These are phyloP conservation scores for Typhlichthys eigenmanni DNA, from an alignment of 2,797 vertebrate genomes.

Conservation along the genomic window DNA sequence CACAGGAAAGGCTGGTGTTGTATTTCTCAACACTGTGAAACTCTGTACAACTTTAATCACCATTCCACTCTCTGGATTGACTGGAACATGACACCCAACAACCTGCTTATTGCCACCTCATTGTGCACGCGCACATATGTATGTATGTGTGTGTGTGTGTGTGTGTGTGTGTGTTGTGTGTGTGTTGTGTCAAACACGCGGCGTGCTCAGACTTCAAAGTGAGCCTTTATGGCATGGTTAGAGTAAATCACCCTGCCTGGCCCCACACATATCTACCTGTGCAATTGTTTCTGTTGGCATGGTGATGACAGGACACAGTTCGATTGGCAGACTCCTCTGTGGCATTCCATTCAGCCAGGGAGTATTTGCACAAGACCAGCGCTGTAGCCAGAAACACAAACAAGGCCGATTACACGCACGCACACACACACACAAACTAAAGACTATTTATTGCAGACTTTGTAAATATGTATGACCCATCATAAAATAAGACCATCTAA, in stretches of 20 bases:
- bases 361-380: constrained; percentile 75
- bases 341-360: constrained; percentile 72
- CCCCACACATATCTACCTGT: constrained; percentile 71
- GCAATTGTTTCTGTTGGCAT: constrained; percentile 74
- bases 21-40: constrained; percentile 9
- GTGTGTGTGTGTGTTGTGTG: too few species aligned
- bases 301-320: constrained; percentile 68
- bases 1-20: constrained; percentile 12
- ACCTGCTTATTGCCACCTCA: not conserved
- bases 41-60: not conserved
- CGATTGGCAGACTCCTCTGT: constrained; percentile 60
- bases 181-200: too few species aligned
- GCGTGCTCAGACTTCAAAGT: constrained; percentile 17
- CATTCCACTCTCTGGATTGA: not conserved
- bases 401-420: constrained; percentile 38
- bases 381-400: constrained; percentile 69
- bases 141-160: too few species aligned
- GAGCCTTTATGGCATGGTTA: constrained; percentile 5
- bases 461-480: not conserved
- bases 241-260: not conserved
- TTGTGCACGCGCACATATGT: too few species aligned
- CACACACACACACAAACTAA: not conserved
- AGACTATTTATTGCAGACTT: not conserved
- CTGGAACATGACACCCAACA: constrained; percentile 5
- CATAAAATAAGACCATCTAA: not conserved